These are phyloP conservation scores for Acrobasis suavella DNA, from an alignment of 2,888 invertebrate species.

Conservation along the genomic window DNA sequence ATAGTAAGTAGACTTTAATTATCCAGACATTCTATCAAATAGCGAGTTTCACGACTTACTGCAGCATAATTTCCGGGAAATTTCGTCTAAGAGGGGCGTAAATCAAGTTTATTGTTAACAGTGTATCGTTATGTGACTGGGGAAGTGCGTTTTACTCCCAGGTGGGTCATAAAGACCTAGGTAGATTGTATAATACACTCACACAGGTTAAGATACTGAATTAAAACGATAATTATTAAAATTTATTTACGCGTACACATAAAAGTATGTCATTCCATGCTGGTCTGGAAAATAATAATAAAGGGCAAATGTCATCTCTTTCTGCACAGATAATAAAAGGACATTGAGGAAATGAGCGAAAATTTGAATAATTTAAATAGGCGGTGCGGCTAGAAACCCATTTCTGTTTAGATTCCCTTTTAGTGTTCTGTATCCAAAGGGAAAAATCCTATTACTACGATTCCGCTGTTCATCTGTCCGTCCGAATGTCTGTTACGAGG, in stretches of 20 bases:
- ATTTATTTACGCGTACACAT: neutral
- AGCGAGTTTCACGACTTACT: conserved; percentile 28
- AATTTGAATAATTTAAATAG: too few relatives aligned
- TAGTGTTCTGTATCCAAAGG: too few relatives aligned
- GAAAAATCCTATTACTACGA: too few relatives aligned
- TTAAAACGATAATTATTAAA: neutral
- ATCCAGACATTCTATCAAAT: conserved; percentile 31
- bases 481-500: too few relatives aligned
- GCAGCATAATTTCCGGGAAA: conserved; percentile 23
- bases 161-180: conserved; percentile 3
- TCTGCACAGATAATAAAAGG: too few relatives aligned
- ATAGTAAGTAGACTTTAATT: conserved; percentile 6
- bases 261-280: too few relatives aligned
- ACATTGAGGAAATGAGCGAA: too few relatives aligned
- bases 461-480: too few relatives aligned
- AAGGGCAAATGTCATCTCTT: too few relatives aligned
- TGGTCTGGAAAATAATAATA: too few relatives aligned
- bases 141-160: conserved; percentile 10
- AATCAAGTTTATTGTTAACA: conserved; percentile 16
- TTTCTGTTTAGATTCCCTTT: too few relatives aligned
- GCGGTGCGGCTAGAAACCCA: too few relatives aligned
- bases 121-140: conserved; percentile 7
- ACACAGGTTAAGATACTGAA: neutral
- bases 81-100: conserved; percentile 1
- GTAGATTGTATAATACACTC: neutral